Evolutionary conservation across 2,797 vertebrate genomes (phyloP).

Genomic region (Poecile montanus): DNA sequence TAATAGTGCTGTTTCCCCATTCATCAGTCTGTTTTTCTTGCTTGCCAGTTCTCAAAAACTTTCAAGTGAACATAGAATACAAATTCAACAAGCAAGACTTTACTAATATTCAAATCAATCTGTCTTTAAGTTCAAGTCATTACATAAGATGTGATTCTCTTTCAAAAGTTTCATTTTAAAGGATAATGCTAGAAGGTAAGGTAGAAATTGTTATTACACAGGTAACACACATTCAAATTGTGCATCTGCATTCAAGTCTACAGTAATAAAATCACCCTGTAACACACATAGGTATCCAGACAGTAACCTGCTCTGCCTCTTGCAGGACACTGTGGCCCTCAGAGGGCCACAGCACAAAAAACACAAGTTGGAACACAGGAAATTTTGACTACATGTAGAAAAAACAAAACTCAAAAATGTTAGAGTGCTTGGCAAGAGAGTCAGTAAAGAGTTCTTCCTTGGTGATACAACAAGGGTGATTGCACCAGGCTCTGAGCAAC

Average conservation of each 20-base stretch:
- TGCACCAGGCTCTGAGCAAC: not conserved
- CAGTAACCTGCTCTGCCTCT: not conserved
- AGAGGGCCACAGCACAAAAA: not conserved
- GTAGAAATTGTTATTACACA: not conserved
- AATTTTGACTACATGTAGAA: not conserved
- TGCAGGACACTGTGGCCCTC: not conserved
- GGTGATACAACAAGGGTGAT: not conserved
- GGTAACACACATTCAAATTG: not conserved
- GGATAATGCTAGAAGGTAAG: not conserved
- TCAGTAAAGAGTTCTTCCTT: not conserved
- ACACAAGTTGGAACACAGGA: not conserved
- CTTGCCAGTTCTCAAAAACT: not conserved
- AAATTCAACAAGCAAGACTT: not conserved
- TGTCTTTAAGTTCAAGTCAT: not conserved
- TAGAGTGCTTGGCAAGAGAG: not conserved
- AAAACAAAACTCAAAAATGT: not conserved
- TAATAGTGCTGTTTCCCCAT: not conserved
- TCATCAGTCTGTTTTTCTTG: not conserved
- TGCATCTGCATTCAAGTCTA: not conserved
- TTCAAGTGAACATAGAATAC: not conserved
- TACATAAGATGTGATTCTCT: not conserved
- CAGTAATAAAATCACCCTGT: not conserved
- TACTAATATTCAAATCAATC: not conserved
- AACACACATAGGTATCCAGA: not conserved
- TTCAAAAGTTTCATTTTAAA: not conserved